These are phyloP conservation scores for Aplidium turbinatum DNA, from an alignment of 23 tunicate species.

Conservation along the genomic window DNA sequence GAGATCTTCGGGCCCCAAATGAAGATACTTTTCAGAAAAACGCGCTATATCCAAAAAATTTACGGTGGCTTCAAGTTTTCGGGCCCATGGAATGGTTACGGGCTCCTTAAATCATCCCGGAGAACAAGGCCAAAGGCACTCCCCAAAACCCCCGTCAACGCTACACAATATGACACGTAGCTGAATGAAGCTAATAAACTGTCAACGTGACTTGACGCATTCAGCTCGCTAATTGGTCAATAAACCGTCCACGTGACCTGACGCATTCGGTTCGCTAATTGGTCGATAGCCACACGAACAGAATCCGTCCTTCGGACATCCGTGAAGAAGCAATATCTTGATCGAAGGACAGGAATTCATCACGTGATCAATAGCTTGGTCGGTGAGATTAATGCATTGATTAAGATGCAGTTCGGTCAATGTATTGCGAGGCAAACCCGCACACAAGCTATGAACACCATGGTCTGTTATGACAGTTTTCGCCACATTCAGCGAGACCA, in stretches of 20 bases:
- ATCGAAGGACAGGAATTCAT: slow-evolving; percentile 32
- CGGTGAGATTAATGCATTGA: slow-evolving; percentile 52
- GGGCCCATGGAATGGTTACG: too few species aligned
- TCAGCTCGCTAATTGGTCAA: slow-evolving; percentile 19
- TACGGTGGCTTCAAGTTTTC: too few species aligned
- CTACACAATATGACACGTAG: too few species aligned
- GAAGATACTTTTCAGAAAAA: too few species aligned
- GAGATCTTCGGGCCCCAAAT: too few species aligned
- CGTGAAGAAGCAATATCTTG: slow-evolving; percentile 58
- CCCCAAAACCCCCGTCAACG: too few species aligned
- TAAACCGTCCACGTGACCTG: slow-evolving; percentile 85
- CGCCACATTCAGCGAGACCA: slow-evolving; percentile 60
- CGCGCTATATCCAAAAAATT: too few species aligned
- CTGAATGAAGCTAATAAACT: too few species aligned
- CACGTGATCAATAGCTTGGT: slow-evolving; percentile 48
- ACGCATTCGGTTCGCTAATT: slow-evolving; percentile 18
- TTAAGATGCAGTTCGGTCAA: slow-evolving; percentile 70
- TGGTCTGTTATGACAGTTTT: slow-evolving; percentile 58
- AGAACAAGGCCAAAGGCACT: too few species aligned
- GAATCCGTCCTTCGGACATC: slow-evolving; percentile 67
- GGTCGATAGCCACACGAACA: slow-evolving; percentile 25
- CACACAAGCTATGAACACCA: slow-evolving; percentile 46
- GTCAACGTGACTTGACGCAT: slow-evolving; percentile 81
- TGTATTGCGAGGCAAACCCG: slow-evolving; percentile 14
- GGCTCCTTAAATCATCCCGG: too few species aligned